phyloP scores from a whole-genome alignment of 1,140 invertebrate species.

The Episyrphus balteatus region DNA sequence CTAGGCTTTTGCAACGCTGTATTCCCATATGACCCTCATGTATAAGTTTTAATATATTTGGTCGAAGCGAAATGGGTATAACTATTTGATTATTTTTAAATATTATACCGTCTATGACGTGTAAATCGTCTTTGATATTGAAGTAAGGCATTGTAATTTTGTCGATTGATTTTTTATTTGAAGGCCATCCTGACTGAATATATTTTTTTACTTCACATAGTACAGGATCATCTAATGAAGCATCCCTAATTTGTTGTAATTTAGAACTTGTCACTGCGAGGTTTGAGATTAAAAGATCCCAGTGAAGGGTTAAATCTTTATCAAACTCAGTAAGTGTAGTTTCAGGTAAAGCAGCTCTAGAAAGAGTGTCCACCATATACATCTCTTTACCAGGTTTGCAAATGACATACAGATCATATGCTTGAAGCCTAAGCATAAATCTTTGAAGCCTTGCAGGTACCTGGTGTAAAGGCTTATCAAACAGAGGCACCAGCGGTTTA shows the following conservation, averaged over 20 bases:
- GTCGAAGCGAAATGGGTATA: constrained; percentile 27
- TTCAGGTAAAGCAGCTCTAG: constrained; percentile 20
- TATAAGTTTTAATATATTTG: constrained; percentile 26
- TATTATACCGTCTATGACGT: constrained; percentile 24
- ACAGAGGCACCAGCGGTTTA: constrained; percentile 36
- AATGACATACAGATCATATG: constrained; percentile 33
- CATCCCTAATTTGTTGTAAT: constrained; percentile 16
- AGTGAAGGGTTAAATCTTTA: constrained; percentile 10
- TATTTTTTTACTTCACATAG: constrained; percentile 17
- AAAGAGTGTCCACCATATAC: constrained; percentile 36
- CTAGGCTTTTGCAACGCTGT: constrained; percentile 29
- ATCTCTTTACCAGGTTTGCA: constrained; percentile 38
- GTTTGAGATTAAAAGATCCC: constrained; percentile 12
- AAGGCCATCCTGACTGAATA: constrained; percentile 33
- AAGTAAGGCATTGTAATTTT: constrained; percentile 19
- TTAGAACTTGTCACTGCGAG: constrained; percentile 10
- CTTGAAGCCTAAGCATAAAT: constrained; percentile 28
- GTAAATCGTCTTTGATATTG: constrained; percentile 23
- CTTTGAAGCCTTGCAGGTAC: constrained; percentile 29
- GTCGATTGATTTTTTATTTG: constrained; percentile 16
- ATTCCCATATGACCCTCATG: constrained; percentile 39
- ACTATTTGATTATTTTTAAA: constrained; percentile 29
- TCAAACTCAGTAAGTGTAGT: constrained; percentile 12
- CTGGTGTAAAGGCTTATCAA: constrained; percentile 35
- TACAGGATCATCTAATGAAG: constrained; percentile 17